Evolutionary conservation across 2,113 vertebrate genomes (phyloP), one percentile per base, ranked within the genome.

Genomic region (Lophura nycthemera): DNA sequence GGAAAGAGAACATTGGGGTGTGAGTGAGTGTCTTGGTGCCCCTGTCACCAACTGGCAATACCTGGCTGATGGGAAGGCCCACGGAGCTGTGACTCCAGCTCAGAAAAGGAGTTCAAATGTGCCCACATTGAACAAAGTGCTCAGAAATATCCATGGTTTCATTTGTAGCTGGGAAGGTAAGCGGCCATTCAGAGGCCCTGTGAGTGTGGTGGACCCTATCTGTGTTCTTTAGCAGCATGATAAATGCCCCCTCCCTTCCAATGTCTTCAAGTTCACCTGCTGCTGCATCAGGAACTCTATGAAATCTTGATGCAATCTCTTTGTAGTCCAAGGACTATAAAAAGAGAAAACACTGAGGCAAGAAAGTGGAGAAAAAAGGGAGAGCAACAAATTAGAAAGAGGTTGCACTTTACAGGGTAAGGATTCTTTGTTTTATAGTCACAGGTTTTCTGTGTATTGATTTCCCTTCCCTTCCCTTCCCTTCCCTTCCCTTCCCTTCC

Each of bases 41-140:
- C 86, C 5, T 47, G 24, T 16, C 57, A 34, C 3, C 15, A 61
- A 19, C 1, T 0, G 2, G 14, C 11, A 20, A 9, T 36, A 21
- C 3, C 34, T 82, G 24, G 3, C 11, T 67, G 72, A 5, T 2
- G 24, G 8, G 6, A 86, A 13, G 3, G 24, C 21, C 24, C 0
- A 0, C 1, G 15, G 2, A 8, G 14, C 64, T 3, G 0, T 42
- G 43, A 4, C 13, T 8, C 9, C 64, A 42, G 7, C 43, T 57
- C 25, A 42, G 7, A 16, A 25, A 77, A 77, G 29, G 70, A 7
- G 3, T 0, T 71, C 3, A 42, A 29, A 13, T 24, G 7, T 21
- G 13, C 2, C 4, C 1, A 6, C 1, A 2, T 10, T 52, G 10
- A 61, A 57, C 6, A 54, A 88, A 27, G 2, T 0, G 1, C 45